Conservation (phyloP, 2,797 vertebrate species). For the Emydoidea blandingii region DNA sequence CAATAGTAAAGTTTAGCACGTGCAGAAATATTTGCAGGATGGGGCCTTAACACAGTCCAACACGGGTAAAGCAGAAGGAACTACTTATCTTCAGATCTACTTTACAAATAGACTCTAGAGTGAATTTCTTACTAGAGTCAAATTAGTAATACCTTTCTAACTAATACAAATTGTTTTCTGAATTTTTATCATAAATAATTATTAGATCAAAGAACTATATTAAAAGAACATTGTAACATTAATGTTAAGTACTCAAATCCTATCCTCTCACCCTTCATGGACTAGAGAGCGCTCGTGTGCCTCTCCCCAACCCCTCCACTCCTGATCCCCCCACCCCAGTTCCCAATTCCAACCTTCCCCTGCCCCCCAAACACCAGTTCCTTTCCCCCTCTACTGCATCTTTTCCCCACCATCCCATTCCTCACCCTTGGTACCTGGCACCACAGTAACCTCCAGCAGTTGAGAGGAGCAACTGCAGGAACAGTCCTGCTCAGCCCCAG, state of each 20-base stretch:
- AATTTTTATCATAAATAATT: neutral
- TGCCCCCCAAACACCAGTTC: neutral
- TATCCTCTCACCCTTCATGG: neutral
- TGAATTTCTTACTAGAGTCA: neutral
- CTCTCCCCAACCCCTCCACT: neutral
- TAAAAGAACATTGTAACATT: neutral
- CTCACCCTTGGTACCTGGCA: neutral
- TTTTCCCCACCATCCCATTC: neutral
- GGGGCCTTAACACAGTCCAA: neutral
- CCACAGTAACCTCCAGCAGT: too few relatives aligned
- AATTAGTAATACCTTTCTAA: neutral
- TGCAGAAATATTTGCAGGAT: neutral
- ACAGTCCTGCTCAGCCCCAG: neutral
- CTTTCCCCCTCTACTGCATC: neutral
- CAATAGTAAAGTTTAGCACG: neutral
- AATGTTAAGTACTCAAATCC: neutral
- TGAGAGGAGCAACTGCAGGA: neutral
- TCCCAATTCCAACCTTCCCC: neutral
- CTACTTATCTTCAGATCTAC: neutral
- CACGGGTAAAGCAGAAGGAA: neutral
- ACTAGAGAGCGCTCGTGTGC: neutral
- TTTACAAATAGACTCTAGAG: neutral
- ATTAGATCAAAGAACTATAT: neutral
- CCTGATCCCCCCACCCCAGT: neutral
- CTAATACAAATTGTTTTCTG: neutral